Base-by-base conservation (phyloP, 2,113 vertebrate species). In the Notothenia coriiceps region DNA sequence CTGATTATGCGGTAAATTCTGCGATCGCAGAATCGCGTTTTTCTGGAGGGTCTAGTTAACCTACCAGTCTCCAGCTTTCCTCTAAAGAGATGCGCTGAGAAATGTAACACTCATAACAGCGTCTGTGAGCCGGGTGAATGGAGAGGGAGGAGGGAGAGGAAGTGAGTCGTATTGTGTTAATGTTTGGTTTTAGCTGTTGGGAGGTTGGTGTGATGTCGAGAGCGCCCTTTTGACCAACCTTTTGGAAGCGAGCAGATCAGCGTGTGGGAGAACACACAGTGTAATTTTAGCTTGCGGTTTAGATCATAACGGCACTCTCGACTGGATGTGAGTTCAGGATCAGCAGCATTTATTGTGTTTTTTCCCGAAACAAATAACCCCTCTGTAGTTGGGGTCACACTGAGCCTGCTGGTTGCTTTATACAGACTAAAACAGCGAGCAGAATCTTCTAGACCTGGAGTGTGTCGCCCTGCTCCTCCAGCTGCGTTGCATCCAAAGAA, bases 361-460 rank as follows among this genome's bases (percentile, higher is more conserved):
- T 69, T 50, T 6, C 25, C 50, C 40, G 11, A 46, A 68, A 55
- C 35, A 5, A 44, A 64, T 50, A 33, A 18, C 10, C 43, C 44
- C 2, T 43, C 4, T 77, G 51, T 2, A 1, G 25, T 13, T 0
- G 1, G 0, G 46, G 10, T 46, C 66, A 64, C 29, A 2, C 44
- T 47, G n/a, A n/a, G 49, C 10, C 44, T 35, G 55, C 62, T 20
- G 40, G 33, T 12, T 66, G 40, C 63, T 67, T 73, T 52, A 25
- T 7, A 7, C 11, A 43, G 12, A 66, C 43, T 20, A 2, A 51
- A 20, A 29, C 2, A 1, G 12, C 17, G 14, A 46, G 14, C 5
- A n/a, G 46, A 52, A 5, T n/a, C 54, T 12, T 29, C 35, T 15
- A 6, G 9, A 81, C 51, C 17, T 2, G 1, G 10, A 6, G 59